These are phyloP conservation scores for Cerceris ruficornis DNA, from an alignment of 2,888 invertebrate species.

Conservation along the genomic window DNA sequence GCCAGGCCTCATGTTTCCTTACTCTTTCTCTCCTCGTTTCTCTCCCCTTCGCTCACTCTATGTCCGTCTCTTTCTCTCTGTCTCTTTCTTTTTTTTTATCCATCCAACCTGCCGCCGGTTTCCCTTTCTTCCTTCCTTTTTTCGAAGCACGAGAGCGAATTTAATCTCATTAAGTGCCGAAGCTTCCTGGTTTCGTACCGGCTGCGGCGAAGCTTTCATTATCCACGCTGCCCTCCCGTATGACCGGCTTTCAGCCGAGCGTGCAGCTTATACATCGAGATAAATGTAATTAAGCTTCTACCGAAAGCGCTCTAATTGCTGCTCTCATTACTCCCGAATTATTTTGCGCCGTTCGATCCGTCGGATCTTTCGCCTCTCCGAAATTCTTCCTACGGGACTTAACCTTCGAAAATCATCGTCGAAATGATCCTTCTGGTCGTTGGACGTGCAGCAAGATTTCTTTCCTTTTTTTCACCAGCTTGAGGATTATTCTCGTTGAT, in stretches of 20 bases:
- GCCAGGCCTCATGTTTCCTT: constrained; percentile 35
- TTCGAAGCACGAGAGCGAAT: constrained; percentile 65
- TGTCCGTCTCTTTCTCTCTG: neutral
- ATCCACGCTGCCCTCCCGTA: constrained; percentile 64
- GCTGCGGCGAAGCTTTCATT: constrained; percentile 62
- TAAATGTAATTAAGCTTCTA: constrained; percentile 73
- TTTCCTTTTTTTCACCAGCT: no score
- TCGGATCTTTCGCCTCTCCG: neutral
- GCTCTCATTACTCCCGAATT: constrained; percentile 68
- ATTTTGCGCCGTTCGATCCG: constrained; percentile 9
- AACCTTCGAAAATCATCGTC: neutral
- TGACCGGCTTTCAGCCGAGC: constrained; percentile 65
- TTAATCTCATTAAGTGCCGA: constrained; percentile 75
- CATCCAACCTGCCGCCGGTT: constrained; percentile 4
- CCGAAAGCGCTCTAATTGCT: constrained; percentile 73
- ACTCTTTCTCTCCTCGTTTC: constrained; percentile 17
- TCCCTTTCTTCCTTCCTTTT: constrained; percentile 38
- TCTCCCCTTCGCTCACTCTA: neutral
- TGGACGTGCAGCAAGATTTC: no score
- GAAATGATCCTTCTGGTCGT: no score
- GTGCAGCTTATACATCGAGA: constrained; percentile 45
- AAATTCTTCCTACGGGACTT: neutral
- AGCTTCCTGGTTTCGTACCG: constrained; percentile 60
- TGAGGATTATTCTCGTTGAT: no score
- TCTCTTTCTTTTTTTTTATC: neutral